A percentile compares a stretch with the other conserved stretches of the same genome.
phyloP scores from a whole-genome alignment of 2,797 vertebrate species.

The Champsocephalus gunnari region DNA sequence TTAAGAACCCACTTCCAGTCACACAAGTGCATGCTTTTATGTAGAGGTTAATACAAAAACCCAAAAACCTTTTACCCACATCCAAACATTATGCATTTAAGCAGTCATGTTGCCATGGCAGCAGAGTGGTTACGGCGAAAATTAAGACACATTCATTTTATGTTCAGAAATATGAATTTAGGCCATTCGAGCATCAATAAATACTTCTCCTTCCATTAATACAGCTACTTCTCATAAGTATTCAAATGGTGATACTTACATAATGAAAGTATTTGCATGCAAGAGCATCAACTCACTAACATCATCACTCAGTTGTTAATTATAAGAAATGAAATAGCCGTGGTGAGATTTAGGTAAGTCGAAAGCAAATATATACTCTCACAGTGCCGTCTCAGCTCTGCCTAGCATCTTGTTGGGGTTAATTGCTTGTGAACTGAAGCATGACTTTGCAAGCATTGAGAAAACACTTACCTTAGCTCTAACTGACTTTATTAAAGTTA shows the following conservation, averaged over 20 bases:
- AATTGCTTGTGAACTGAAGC: conserved; percentile 32
- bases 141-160: not conserved
- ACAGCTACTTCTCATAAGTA: no score
- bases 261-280: no score
- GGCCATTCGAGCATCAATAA: not conserved
- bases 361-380: conserved; percentile 18
- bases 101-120: no score
- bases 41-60: not conserved
- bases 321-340: not conserved
- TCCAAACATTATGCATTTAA: no score
- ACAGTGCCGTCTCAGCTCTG: conserved; percentile 3
- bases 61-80: no score
- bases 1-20: conserved; percentile 6
- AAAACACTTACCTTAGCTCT: conserved; percentile 3
- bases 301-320: not conserved
- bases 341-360: not conserved
- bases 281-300: not conserved
- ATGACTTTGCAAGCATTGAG: conserved; percentile 2
- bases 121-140: no score
- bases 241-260: no score
- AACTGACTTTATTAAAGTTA: not conserved
- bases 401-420: conserved; percentile 12
- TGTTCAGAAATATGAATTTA: not conserved
- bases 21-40: conserved; percentile 43
- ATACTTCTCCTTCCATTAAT: no score